Evolutionary conservation across 2,113 vertebrate species (phyloP).

Genomic region (Gavialis gangeticus): DNA sequence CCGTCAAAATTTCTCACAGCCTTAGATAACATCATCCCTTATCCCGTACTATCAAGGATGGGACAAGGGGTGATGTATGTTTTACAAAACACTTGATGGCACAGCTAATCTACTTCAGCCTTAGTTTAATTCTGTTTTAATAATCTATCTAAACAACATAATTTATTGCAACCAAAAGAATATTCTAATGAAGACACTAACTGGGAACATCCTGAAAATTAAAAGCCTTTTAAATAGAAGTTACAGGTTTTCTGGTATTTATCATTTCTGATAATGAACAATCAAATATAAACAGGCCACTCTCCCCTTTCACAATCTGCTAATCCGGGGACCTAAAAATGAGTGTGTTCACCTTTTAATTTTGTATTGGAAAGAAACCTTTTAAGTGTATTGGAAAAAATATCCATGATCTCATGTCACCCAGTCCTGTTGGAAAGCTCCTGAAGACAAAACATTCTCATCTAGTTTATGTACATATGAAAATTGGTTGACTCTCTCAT

Average conservation of each 20-base stretch:
- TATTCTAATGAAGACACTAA: neutral
- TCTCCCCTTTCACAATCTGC: neutral
- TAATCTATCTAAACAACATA: neutral
- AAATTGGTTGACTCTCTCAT: neutral
- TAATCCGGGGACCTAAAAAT: neutral
- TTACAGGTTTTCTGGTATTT: neutral
- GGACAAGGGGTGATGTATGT: too few relatives aligned
- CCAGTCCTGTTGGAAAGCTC: neutral
- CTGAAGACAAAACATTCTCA: neutral
- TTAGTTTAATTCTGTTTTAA: neutral
- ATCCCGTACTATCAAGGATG: too few relatives aligned
- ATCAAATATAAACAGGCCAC: neutral
- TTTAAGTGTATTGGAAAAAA: neutral
- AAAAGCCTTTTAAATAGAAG: neutral
- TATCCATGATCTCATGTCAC: neutral
- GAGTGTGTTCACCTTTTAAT: rapidly evolving
- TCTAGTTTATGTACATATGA: neutral
- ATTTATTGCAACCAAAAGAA: too few relatives aligned
- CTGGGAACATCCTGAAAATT: neutral
- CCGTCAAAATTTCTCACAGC: too few relatives aligned
- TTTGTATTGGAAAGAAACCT: neutral
- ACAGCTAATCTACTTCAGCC: neutral
- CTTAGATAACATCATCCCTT: too few relatives aligned
- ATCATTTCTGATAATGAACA: neutral
- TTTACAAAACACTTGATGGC: too few relatives aligned